phyloP scores from a whole-genome alignment of 1,140 invertebrate species.

The Dysdera silvatica region DNA sequence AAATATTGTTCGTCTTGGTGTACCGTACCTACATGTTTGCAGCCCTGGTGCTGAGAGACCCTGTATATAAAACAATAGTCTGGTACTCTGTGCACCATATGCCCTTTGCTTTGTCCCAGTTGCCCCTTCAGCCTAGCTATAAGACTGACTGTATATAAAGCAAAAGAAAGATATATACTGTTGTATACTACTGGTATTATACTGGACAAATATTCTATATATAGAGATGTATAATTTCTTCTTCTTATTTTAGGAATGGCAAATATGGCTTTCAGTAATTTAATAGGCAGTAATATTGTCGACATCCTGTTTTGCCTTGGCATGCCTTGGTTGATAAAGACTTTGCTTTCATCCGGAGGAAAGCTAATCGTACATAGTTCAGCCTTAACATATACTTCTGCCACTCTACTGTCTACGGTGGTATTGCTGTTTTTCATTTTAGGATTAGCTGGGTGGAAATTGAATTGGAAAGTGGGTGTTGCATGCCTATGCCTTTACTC shows the following conservation, averaged over 20 bases:
- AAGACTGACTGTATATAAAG: too few relatives aligned
- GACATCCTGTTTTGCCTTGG: constrained; percentile 78
- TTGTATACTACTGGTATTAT: too few relatives aligned
- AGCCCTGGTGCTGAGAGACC: too few relatives aligned
- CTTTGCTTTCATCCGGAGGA: constrained; percentile 44
- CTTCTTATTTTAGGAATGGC: constrained; percentile 35
- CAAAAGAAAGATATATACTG: too few relatives aligned
- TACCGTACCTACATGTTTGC: too few relatives aligned
- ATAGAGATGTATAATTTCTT: too few relatives aligned
- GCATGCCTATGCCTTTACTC: constrained; percentile 26
- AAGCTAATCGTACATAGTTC: constrained; percentile 27
- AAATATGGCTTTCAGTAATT: constrained; percentile 72
- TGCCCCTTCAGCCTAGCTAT: not conserved
- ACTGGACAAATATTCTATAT: too few relatives aligned
- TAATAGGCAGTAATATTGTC: constrained; percentile 72
- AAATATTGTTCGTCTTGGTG: too few relatives aligned
- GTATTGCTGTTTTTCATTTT: constrained; percentile 31
- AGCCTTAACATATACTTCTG: constrained; percentile 34
- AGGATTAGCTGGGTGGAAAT: constrained; percentile 28
- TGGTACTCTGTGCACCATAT: too few relatives aligned
- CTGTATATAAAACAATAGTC: too few relatives aligned
- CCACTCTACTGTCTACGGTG: constrained; percentile 31
- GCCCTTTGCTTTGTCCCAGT: too few relatives aligned
- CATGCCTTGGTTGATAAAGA: constrained; percentile 72
- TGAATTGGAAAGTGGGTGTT: constrained; percentile 31